Conservation (phyloP, 30 jellyfish, hydroid and myxozoan genomes). For the Rhopilema esculentum region DNA sequence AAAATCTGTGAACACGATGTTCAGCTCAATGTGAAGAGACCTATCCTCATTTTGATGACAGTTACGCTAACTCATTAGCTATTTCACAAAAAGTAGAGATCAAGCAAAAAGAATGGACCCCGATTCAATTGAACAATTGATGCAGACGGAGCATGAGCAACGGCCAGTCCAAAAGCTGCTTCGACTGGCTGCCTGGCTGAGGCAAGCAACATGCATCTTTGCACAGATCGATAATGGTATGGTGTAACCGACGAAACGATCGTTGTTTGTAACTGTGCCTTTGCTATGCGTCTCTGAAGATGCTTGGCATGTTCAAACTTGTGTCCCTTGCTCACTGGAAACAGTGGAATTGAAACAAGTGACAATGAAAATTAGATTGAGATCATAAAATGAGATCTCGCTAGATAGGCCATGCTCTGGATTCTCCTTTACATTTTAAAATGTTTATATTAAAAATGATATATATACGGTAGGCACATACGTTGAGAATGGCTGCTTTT, state of each 20-base stretch:
- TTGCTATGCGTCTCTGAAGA: background rate
- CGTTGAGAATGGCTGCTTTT: no score
- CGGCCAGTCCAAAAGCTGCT: background rate
- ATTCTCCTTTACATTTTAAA: no score
- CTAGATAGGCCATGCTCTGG: no score
- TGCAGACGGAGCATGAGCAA: conserved; percentile 1
- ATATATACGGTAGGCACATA: no score
- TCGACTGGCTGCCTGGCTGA: conserved; percentile 9
- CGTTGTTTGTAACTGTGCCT: background rate
- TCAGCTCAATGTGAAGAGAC: no score
- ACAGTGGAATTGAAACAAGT: background rate
- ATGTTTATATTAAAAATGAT: no score
- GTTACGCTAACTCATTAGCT: no score
- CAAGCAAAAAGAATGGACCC: background rate
- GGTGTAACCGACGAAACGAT: background rate
- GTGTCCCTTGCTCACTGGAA: background rate
- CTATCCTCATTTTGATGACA: no score
- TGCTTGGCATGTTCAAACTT: background rate
- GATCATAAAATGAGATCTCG: no score
- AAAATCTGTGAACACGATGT: no score
- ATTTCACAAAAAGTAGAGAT: no score
- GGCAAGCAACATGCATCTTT: conserved; percentile 10
- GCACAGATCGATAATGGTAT: conserved; percentile 7
- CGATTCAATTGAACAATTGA: conserved; percentile 12
- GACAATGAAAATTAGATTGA: no score